Evolutionary conservation across 2,888 invertebrate genomes (phyloP).

Genomic region (Campoletis raptor): DNA sequence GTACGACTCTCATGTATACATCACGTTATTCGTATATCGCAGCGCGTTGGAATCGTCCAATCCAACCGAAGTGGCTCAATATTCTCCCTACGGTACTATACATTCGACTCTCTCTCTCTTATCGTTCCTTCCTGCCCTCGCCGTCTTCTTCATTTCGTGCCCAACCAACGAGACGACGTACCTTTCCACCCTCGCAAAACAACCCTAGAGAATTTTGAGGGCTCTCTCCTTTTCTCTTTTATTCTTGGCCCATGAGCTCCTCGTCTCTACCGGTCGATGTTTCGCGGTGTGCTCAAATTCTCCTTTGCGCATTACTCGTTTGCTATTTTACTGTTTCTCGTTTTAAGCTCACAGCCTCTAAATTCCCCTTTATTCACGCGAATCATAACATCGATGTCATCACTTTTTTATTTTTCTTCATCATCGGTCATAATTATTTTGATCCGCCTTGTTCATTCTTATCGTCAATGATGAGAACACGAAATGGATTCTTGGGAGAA

Average conservation of each 20-base stretch:
- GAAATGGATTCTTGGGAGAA: neutral
- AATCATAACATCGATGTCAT: too few relatives aligned
- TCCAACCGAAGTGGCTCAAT: slow-evolving; percentile 52
- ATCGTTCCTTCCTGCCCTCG: neutral
- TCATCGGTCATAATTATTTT: neutral
- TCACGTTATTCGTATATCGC: slow-evolving; percentile 41
- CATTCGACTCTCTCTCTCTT: slow-evolving; percentile 23
- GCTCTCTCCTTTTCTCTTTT: slow-evolving; percentile 5
- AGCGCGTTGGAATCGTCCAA: slow-evolving; percentile 47
- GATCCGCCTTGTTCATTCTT: neutral
- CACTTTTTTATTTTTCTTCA: too few relatives aligned
- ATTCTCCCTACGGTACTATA: slow-evolving; percentile 32
- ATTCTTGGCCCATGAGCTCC: neutral
- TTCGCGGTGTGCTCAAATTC: slow-evolving; percentile 22
- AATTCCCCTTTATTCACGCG: too few relatives aligned
- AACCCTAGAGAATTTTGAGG: slow-evolving; percentile 29
- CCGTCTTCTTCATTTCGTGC: neutral
- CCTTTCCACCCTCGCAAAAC: slow-evolving; percentile 38
- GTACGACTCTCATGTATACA: slow-evolving; percentile 13
- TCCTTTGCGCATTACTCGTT: neutral
- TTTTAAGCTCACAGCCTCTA: too few relatives aligned
- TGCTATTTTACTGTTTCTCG: neutral
- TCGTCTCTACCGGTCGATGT: slow-evolving; percentile 33
- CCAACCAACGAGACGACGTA: neutral
- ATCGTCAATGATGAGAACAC: neutral